Evolutionary conservation across 2,113 vertebrate species (phyloP).

Genomic region (Proteles cristata): DNA sequence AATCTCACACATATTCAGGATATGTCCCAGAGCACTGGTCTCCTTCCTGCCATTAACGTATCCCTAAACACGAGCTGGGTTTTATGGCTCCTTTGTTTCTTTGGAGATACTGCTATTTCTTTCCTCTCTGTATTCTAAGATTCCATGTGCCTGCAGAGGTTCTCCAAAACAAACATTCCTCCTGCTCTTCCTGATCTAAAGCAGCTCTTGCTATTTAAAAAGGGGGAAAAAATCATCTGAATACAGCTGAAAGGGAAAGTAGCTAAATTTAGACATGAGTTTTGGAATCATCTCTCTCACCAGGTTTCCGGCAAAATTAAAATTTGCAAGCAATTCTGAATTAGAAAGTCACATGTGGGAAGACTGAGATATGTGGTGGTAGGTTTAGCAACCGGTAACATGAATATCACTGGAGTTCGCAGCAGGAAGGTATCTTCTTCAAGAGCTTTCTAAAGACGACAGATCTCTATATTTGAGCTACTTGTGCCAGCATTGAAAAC

Average conservation of each 20-base stretch:
- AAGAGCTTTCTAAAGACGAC: background rate
- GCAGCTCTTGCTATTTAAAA: constrained; percentile 40
- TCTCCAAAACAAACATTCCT: constrained; percentile 66
- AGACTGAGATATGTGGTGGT: background rate
- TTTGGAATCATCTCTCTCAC: background rate
- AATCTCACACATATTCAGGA: background rate
- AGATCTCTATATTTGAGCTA: background rate
- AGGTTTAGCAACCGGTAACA: background rate
- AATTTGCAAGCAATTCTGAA: constrained; percentile 62
- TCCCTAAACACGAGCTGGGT: background rate
- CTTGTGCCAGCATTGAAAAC: constrained; percentile 30
- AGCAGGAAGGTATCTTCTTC: background rate
- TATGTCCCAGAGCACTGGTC: background rate
- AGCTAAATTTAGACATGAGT: constrained; percentile 67
- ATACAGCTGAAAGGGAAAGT: constrained; percentile 19
- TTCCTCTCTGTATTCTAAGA: background rate
- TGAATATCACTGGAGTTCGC: background rate
- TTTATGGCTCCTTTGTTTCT: constrained; percentile 58
- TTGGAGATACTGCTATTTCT: constrained; percentile 35
- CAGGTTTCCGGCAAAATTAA: constrained; percentile 62
- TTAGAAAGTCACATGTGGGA: constrained; percentile 6
- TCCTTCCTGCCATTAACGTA: constrained; percentile 44
- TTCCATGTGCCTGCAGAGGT: background rate
- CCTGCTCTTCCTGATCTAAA: constrained; percentile 13
- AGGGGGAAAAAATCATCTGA: background rate